Base-by-base conservation (phyloP, 2,113 vertebrate species). In the Stegastes partitus region DNA sequence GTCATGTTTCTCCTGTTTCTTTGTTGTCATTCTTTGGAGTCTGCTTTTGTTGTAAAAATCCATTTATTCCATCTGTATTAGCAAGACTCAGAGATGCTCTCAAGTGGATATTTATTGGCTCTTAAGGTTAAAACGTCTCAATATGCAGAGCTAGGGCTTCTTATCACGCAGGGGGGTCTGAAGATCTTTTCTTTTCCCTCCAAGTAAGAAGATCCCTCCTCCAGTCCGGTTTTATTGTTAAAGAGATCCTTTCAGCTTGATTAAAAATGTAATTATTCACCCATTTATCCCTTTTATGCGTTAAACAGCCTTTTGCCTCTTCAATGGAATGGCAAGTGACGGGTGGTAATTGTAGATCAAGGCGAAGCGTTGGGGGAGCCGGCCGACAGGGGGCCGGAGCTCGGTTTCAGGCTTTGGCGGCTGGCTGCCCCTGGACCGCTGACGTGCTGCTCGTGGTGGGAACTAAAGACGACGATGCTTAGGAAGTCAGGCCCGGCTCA, bases 321-420 rank as follows among this genome's bases (percentile, higher is more conserved):
- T 88, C 77, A 84, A 51, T 79, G 67, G 68, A 92, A 87, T 71
- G 61, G 56, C 59, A 77, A 85, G 69, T 87, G 85, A 77, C 25
- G 23, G 65, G 70, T 84, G 86, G 85, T 94, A 91, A 92, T 89
- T 90, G 83, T 73, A 88, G 90, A 93, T 94, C 84, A 94, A 93
- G 85, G 86, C 67, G 2, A 15, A 66, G 72, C 54, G 3, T 72
- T 59, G 45, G 67, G 31, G 77, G 69, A 65, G 68, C 59, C 37
- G 0, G 67, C 1, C 1, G 23, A 57, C 50, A 47, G 26, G 59
- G 61, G 42, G 56, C 26, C 34, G 77, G 51, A 54, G 5, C 72
- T 72, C 28, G 0, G 70, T 71, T 66, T 69, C 49, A 55, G 25
- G 69, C 67, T 77, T 81, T 74, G 68, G 72, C 16, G 15, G 66